Conservation (phyloP, 2,113 vertebrate species). For the Tachysurus vachellii region DNA sequence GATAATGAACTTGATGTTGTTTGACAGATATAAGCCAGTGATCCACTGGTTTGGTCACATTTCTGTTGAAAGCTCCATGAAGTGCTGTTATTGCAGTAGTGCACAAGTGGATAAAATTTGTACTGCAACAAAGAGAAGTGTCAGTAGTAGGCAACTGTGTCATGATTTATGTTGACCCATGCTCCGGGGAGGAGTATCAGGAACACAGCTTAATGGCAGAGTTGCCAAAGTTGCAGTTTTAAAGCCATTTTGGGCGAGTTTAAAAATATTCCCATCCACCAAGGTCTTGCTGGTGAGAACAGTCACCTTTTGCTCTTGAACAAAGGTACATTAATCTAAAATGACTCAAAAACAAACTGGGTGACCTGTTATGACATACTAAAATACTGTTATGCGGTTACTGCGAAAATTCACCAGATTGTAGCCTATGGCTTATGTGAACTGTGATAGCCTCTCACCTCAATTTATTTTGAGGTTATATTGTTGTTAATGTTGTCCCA, state of each 20-base stretch:
- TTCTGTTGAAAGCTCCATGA: not conserved
- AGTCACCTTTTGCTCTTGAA: not conserved
- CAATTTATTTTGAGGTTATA: not conserved
- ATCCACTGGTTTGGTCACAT: not conserved
- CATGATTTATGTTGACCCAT: not conserved
- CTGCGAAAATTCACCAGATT: no score
- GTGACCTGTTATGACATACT: not conserved
- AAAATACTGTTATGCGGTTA: not conserved
- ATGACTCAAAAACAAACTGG: not conserved
- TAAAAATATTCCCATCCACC: not conserved
- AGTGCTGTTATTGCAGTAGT: not conserved
- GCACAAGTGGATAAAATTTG: not conserved
- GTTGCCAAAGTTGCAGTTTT: not conserved
- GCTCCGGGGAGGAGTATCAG: not conserved
- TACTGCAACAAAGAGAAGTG: not conserved
- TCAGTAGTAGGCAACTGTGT: not conserved
- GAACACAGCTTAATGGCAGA: not conserved
- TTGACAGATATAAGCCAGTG: not conserved
- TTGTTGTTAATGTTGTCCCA: not conserved
- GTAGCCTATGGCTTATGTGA: not conserved
- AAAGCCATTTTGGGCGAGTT: not conserved
- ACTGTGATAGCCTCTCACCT: not conserved
- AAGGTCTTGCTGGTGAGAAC: not conserved
- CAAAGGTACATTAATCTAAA: not conserved
- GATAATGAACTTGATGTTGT: not conserved